Evolutionary conservation across 2,888 invertebrate genomes (phyloP), one percentile per base, ranked within the genome.

Genomic region (Acanthacorydalis orientalis): DNA sequence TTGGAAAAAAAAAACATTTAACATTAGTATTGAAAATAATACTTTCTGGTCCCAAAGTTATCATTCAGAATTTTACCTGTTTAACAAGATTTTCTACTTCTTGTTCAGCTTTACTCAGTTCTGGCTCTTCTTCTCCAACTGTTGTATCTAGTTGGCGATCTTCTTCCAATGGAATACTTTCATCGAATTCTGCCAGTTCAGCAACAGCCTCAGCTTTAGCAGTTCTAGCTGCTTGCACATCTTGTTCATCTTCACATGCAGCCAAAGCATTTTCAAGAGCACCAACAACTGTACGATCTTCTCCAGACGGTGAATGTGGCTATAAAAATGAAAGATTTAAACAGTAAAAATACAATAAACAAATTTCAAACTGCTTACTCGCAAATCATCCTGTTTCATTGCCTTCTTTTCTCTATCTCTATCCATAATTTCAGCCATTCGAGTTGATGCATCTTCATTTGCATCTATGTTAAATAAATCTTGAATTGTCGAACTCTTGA

Each of bases 161-260:
- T 48, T 85, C 86, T 49, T 86, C 86, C 54, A 90, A 73, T 42
- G 93, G 92, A 68, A 91, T 86, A 57, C 80, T 85, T 68, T 96
- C 95, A 69, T 95, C 95, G 69, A 95, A 95, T 69, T 95, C 95
- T 1, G 89, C 92, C 53, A 93, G 73, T 65, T 91, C 90, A 11
- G 85, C 85, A 52, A 83, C 82, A 37, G 81, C 87, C 68, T 96
- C 95, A 4, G 88, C 90, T 57, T 86, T 84, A 3, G 92, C 92
- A 1, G 82, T 85, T 57, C 77, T 78, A 1, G 92, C 90, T 8
- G 95, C 95, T 55, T 83, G 80, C 15, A 90, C 92, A 69, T 96
- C 96, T 49, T 85, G 84, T 62, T 92, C 95, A 67, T 96, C 96
- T 68, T 96, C 95, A 44, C 87, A 92, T 46, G 88, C 84, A 23